Conservation (phyloP, 1,140 invertebrate genomes). For the Dermatophagoides farinae region DNA sequence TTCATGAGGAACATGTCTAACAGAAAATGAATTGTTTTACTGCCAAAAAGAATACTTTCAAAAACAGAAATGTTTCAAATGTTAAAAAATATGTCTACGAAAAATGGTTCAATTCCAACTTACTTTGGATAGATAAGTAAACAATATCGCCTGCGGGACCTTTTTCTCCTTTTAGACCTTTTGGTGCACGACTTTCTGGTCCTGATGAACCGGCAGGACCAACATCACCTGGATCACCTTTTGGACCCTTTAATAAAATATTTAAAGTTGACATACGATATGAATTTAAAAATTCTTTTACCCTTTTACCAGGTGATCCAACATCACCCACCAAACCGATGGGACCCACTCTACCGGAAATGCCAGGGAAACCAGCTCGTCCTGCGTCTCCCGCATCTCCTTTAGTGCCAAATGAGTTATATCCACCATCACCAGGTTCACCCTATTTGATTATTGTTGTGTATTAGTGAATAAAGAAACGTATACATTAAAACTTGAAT, state of each 20-base stretch:
- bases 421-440: background rate
- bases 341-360: constrained; percentile 22
- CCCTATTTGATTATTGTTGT: no score
- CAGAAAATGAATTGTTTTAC: no score
- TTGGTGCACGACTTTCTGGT: constrained; percentile 25
- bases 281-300: constrained; percentile 27
- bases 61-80: no score
- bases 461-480: no score
- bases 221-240: background rate
- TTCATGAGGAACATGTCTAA: no score
- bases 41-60: no score
- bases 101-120: no score
- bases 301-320: constrained; percentile 34
- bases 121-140: no score
- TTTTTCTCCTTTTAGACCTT: constrained; percentile 27
- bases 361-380: constrained; percentile 34
- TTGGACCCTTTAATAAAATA: background rate
- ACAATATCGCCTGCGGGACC: constrained; percentile 37
- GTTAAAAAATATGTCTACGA: no score
- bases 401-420: constrained; percentile 3
- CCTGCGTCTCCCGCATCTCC: constrained; percentile 32
- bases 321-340: constrained; percentile 30
- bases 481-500: no score
- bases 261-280: constrained; percentile 25
- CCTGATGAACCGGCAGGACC: background rate